Base-by-base conservation (phyloP, 2,797 vertebrate species). In the Scleropages formosus region DNA sequence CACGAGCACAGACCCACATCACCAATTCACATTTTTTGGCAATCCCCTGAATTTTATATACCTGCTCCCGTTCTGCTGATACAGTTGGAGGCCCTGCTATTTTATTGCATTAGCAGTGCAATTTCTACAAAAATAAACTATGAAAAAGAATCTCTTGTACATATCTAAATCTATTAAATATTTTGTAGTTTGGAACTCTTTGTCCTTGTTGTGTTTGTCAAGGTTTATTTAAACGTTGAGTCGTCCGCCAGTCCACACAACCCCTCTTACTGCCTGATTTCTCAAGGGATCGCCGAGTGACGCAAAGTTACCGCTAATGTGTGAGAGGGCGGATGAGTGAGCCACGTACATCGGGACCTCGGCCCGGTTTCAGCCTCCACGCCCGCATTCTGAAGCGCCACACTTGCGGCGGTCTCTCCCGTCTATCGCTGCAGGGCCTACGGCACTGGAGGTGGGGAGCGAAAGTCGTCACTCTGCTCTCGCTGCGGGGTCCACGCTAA, bases 361-460 rank as follows among this genome's bases (percentile, higher is more conserved):
- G 8, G 68, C 10, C 9, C 59, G 61, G 4, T 49, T 10, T 16
- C 24, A 51, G 26, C 56, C 22, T 27, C 10, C 4, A 27, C 18
- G 18, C 53, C 69, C 58, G 22, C 69, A 58, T 27, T 58, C 71
- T 58, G 56, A 71, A 56, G 51, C 18, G 58, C 69, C 51, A 26
- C 15, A 13, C 24, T 7, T 49, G 51, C 24, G 51, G 53, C 51
- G 8, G 24, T 10, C 49, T 0, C 39, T 12, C 22, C 56, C 22
- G 64, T 61, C 49, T 31, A 69, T 68, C 27, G 77, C 77, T 78
- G 44, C 9, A 74, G 56, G 64, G 64, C 39, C 26, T 70, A 47
- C 15, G 26, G 20, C 58, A 69, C 77, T 31, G 70, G 72, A 78
- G 77, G 72, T 75, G 77, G 44, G n/a, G 7, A 16, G 18, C n/a